phyloP scores from a whole-genome alignment of 2,113 vertebrate species.

The Pygoscelis antarcticus region DNA sequence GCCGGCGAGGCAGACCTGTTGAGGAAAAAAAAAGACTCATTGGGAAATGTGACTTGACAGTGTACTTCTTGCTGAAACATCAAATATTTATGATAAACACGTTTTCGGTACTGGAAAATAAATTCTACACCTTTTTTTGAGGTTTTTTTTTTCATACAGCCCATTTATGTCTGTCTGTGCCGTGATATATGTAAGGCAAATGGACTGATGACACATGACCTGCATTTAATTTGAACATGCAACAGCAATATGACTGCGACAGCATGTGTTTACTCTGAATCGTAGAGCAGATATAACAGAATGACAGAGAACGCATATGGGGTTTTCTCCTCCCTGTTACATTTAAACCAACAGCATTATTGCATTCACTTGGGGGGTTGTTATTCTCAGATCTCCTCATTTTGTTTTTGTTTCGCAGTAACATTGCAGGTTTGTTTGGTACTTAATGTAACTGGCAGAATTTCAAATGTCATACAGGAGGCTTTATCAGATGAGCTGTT shows the following conservation, averaged over 20 bases:
- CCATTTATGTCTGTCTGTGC: background rate
- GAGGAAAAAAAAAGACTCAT: background rate
- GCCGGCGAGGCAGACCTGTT: background rate
- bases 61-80: background rate
- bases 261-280: background rate
- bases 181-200: background rate
- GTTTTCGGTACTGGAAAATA: background rate
- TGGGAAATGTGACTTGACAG: background rate
- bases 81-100: background rate
- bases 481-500: background rate
- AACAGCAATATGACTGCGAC: background rate
- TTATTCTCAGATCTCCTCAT: background rate
- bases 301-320: background rate
- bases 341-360: background rate
- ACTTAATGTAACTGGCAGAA: background rate
- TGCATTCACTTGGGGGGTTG: background rate
- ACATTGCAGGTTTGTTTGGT: background rate
- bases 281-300: background rate
- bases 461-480: background rate
- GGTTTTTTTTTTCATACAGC: background rate
- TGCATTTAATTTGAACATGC: background rate
- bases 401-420: background rate
- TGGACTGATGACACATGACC: background rate
- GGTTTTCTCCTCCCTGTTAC: background rate
- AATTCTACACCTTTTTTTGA: background rate